Percentiles rank a stretch among this genome's conserved stretches.
phyloP scores from a whole-genome alignment of 2,113 vertebrate species.

The Acanthochromis polyacanthus region DNA sequence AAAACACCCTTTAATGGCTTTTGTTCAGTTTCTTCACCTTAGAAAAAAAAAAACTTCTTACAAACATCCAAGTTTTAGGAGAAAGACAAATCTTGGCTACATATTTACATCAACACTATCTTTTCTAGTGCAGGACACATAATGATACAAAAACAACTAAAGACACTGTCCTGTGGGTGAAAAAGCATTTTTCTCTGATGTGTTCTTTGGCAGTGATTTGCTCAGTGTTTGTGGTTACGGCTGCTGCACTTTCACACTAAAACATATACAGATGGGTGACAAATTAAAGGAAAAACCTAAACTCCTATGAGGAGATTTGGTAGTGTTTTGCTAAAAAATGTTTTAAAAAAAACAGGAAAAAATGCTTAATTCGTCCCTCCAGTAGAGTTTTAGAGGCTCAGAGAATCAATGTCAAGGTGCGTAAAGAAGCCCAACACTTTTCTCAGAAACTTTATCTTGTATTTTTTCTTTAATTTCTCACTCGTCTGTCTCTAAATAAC shows the following conservation, averaged over 20 bases:
- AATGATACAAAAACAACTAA: constrained; percentile 8
- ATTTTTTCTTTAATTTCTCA: too few relatives aligned
- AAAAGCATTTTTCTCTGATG: constrained; percentile 7
- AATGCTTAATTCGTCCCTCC: too few relatives aligned
- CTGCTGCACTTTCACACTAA: constrained; percentile 27
- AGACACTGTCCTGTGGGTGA: constrained; percentile 17
- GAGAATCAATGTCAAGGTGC: too few relatives aligned
- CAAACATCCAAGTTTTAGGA: constrained; percentile 24
- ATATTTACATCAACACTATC: constrained; percentile 59
- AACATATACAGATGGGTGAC: background rate
- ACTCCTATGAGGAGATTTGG: too few relatives aligned
- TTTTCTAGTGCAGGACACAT: constrained; percentile 16
- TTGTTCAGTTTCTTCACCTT: constrained; percentile 17
- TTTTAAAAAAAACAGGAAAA: too few relatives aligned
- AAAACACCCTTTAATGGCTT: constrained; percentile 46
- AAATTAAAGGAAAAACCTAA: too few relatives aligned
- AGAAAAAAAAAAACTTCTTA: constrained; percentile 22
- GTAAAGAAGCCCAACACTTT: too few relatives aligned
- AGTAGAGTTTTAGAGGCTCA: too few relatives aligned
- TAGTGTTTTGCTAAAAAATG: too few relatives aligned
- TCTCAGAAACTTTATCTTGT: too few relatives aligned
- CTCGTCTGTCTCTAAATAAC: background rate
- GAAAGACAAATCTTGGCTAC: constrained; percentile 23
- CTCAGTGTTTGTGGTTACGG: constrained; percentile 1
- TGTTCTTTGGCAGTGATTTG: constrained; percentile 9